Base-by-base conservation (phyloP, 2,113 vertebrate species). In the Paracanthobrama guichenoti region DNA sequence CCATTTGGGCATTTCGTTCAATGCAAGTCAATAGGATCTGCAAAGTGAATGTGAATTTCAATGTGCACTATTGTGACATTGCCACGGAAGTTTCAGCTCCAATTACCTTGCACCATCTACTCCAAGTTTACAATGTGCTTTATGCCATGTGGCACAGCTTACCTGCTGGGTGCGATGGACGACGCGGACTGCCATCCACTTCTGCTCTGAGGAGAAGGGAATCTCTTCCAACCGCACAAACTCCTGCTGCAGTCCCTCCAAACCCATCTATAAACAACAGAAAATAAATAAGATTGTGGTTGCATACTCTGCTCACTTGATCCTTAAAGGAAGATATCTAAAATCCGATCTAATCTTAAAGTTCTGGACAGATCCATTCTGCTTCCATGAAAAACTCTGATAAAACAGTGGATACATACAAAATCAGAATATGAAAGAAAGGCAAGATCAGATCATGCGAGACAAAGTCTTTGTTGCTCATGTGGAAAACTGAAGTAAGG, bases 141-240 rank as follows among this genome's bases (percentile, higher is more conserved):
- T 53, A n/a, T n/a, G 24, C 10, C 9, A 62, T 24, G 13, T 44
- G 44, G 62, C 44, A 18, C 10, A 2, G 28, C 44, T 85, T 88
- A 99, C 98, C 97, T 98, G 96, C 90, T 97, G 97, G 0, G 95
- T 95, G 90, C 95, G 95, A 89, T 98, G 97, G 44, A 98, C 94
- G 42, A 96, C 97, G 74, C 96, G 96, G 4, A 99, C 96, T 0
- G 97, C 95, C 98, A 99, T 99, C 97, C 97, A 99, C 88, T 99
- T 99, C 82, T 99, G 95, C 88, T 99, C 98, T 0, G 98, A 99
- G 91, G 93, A 96, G 92, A 99, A 99, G 8, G 98, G 98, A 75
- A 96, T 94, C 86, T 99, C 98, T 87, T 97, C 94, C 91, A 95
- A 91, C 57, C 98, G 95, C 22, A 98, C 89, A 67, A 96, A 98